Conservation (phyloP, 2,797 vertebrate species). For the Pseudotriccus pelzelni region DNA sequence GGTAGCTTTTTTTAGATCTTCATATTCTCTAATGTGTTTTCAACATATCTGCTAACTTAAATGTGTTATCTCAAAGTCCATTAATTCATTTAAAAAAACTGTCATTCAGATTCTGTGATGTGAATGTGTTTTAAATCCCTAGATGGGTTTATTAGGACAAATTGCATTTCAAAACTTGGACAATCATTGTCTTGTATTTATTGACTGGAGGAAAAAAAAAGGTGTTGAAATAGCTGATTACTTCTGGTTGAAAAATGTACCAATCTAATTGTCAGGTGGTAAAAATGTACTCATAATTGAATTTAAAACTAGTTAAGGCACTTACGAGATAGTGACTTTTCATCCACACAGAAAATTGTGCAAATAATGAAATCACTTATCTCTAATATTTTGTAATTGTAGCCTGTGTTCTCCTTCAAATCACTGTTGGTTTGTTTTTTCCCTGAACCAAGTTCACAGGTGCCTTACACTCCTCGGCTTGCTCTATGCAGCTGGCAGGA, state of each 20-base stretch:
- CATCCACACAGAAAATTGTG: not conserved
- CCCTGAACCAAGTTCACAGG: not conserved
- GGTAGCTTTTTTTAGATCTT: not conserved
- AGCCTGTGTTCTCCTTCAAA: not conserved
- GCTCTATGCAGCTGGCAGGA: not conserved
- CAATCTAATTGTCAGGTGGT: not conserved
- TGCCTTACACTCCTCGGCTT: not conserved
- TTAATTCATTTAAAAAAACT: not conserved
- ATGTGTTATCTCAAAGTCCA: not conserved
- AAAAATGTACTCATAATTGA: not conserved
- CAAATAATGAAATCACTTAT: not conserved
- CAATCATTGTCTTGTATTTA: not conserved
- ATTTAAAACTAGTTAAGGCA: not conserved
- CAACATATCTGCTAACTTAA: not conserved
- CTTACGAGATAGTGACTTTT: not conserved
- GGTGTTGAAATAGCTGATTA: not conserved
- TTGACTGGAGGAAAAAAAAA: not conserved
- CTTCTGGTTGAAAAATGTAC: not conserved
- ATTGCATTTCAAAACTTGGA: not conserved
- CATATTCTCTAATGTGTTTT: not conserved
- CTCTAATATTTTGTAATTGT: not conserved
- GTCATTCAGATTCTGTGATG: not conserved
- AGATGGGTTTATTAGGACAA: not conserved
- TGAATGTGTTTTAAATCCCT: constrained; percentile 3
- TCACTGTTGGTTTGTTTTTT: not conserved